Conservation (phyloP, 2,113 vertebrate genomes). For the Neotoma lepida region DNA sequence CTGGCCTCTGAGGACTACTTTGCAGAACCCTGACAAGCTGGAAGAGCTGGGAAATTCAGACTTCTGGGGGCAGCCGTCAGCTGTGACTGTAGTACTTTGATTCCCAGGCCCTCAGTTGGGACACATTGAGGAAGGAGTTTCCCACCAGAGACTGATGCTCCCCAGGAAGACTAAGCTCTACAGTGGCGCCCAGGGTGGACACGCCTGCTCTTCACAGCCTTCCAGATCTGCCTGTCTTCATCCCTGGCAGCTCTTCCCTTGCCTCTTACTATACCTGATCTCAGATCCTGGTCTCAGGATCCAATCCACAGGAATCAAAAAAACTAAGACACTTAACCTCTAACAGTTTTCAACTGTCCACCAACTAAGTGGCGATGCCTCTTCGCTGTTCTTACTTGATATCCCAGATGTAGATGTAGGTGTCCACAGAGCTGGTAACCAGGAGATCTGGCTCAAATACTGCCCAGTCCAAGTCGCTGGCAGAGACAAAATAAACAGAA, state of each 20-base stretch:
- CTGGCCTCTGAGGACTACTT: not conserved
- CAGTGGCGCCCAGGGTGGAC: not conserved
- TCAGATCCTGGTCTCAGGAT: not conserved
- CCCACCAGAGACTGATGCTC: not conserved
- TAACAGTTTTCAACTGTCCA: not conserved
- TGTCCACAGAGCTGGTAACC: constrained; percentile 98
- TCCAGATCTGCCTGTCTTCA: not conserved
- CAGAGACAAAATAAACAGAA: constrained; percentile 59
- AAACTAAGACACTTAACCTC: not conserved
- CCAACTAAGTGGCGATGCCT: not conserved
- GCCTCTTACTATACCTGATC: not conserved
- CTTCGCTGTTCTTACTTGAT: constrained; percentile 90
- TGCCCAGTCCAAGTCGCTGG: constrained; percentile 98
- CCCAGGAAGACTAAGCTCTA: not conserved
- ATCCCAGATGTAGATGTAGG: constrained; percentile 99
- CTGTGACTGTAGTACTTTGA: not conserved
- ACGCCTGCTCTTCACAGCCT: not conserved
- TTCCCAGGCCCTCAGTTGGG: not conserved
- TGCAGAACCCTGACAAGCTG: not conserved
- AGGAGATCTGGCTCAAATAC: constrained; percentile 96
- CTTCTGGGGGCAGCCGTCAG: not conserved
- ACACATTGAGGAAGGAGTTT: not conserved
- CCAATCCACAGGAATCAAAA: not conserved
- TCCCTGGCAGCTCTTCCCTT: not conserved
- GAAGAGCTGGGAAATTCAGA: not conserved